Conservation (phyloP, 2,797 vertebrate species). For the Melanotaenia boesemani region DNA sequence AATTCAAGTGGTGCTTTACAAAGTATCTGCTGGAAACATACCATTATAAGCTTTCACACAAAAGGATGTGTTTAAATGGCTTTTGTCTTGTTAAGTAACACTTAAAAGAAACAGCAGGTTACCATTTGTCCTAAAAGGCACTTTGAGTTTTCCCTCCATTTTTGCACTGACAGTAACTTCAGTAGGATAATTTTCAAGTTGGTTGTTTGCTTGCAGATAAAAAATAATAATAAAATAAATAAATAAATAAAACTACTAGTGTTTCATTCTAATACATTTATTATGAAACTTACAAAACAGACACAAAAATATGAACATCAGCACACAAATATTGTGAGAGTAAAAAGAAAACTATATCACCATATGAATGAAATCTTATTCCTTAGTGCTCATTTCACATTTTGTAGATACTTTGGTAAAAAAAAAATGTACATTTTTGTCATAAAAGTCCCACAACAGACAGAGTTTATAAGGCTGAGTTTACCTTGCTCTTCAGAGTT, state of each 20-base stretch:
- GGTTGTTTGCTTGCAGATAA: not conserved
- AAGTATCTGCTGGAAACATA: conserved; percentile 15
- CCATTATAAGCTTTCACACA: conserved; percentile 23
- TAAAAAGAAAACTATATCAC: not conserved
- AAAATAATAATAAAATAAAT: not conserved
- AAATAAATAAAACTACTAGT: not conserved
- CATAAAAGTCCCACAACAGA: not conserved
- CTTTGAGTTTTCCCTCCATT: conserved; percentile 76
- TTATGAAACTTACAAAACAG: conserved; percentile 22
- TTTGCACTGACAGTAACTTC: conserved; percentile 47
- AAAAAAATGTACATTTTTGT: conserved; percentile 17
- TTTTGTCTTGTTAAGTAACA: conserved; percentile 76
- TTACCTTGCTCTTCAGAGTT: not conserved
- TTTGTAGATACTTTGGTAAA: conserved; percentile 11
- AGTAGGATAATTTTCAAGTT: conserved; percentile 4
- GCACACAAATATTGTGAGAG: conserved; percentile 8
- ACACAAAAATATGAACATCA: conserved; percentile 41
- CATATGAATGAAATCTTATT: not conserved
- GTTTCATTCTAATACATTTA: conserved; percentile 45
- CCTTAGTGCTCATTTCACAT: conserved; percentile 1
- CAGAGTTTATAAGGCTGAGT: not conserved
- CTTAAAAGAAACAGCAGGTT: conserved; percentile 77
- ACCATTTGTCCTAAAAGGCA: conserved; percentile 68
- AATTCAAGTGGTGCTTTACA: conserved; percentile 17
- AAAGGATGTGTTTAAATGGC: conserved; percentile 64